Percentiles rank a stretch among this genome's conserved stretches.
phyloP scores from a whole-genome alignment of 92 coral and sea anemone genomes.

The Porites divaricata region DNA sequence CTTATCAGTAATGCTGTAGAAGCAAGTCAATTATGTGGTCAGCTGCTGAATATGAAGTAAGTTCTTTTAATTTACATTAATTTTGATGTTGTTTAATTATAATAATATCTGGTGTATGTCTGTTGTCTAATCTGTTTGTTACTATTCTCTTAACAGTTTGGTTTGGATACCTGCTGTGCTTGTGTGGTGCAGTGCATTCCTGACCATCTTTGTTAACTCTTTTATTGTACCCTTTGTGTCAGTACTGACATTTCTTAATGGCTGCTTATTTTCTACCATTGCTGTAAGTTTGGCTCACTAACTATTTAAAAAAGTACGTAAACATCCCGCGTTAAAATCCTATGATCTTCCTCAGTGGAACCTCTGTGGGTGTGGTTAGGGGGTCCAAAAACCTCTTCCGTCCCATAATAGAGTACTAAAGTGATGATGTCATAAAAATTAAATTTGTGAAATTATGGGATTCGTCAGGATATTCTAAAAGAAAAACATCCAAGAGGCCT shows the following conservation, averaged over 20 bases:
- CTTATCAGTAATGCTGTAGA: slow-evolving; percentile 55
- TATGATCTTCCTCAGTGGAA: too few relatives aligned
- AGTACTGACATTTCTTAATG: slow-evolving; percentile 42
- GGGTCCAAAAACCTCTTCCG: too few relatives aligned
- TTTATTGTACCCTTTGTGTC: slow-evolving; percentile 58
- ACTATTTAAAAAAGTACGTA: background rate
- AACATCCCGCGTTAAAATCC: too few relatives aligned
- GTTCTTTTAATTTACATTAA: background rate
- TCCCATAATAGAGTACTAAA: too few relatives aligned
- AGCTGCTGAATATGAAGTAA: slow-evolving; percentile 48
- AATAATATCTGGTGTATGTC: too few relatives aligned
- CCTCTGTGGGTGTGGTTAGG: too few relatives aligned
- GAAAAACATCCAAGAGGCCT: too few relatives aligned
- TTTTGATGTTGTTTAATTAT: background rate
- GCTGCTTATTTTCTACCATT: slow-evolving; percentile 38
- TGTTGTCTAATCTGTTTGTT: background rate
- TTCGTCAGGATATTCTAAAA: too few relatives aligned
- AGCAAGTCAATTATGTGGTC: slow-evolving; percentile 50
- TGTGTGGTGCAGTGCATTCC: slow-evolving; percentile 56
- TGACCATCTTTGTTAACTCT: slow-evolving; percentile 50
- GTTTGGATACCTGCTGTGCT: slow-evolving; percentile 46
- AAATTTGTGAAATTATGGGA: too few relatives aligned
- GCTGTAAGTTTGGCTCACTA: slow-evolving; percentile 38
- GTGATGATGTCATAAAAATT: too few relatives aligned
- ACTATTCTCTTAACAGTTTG: slow-evolving; percentile 10